These are phyloP conservation scores for Drosophila nigricruria DNA, from an alignment of 2,888 invertebrate species.

Conservation along the genomic window DNA sequence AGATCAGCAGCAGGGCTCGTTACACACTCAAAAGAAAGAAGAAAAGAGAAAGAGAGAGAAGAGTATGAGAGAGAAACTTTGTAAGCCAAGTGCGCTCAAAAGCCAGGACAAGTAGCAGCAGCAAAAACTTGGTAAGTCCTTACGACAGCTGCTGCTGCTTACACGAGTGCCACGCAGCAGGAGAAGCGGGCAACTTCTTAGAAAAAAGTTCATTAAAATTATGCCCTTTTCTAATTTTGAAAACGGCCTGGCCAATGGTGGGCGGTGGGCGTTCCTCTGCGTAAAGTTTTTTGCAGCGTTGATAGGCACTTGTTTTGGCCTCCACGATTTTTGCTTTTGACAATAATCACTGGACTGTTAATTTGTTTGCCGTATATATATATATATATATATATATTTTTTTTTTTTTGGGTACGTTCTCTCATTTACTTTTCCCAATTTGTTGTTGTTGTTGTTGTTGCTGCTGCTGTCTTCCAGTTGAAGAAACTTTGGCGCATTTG, in stretches of 20 bases:
- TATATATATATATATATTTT: too few relatives aligned
- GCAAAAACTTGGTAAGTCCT: conserved; percentile 75
- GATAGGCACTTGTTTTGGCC: conserved; percentile 70
- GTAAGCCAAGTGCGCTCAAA: conserved; percentile 50
- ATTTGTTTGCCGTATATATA: conserved; percentile 68
- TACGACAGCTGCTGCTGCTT: conserved; percentile 75
- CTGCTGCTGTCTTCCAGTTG: conserved; percentile 70
- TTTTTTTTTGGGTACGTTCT: conserved; percentile 13
- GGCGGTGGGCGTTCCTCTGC: conserved; percentile 14
- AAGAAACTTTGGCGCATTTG: conserved; percentile 79
- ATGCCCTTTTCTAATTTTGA: conserved; percentile 80
- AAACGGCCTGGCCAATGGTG: conserved; percentile 42
- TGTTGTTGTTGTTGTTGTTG: conserved; percentile 34
- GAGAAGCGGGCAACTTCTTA: conserved; percentile 38
- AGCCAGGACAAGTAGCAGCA: conserved; percentile 66
- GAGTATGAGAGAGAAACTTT: conserved; percentile 36
- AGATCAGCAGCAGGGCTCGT: conserved; percentile 16
- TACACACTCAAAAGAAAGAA: neutral
- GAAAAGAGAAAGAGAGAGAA: neutral
- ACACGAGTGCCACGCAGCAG: conserved; percentile 48
- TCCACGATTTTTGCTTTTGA: conserved; percentile 65
- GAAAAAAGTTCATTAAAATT: conserved; percentile 82
- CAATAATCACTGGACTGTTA: conserved; percentile 84
- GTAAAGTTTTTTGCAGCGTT: conserved; percentile 34
- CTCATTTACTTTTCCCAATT: conserved; percentile 42